Evolutionary conservation across 1,140 invertebrate genomes (phyloP), one percentile per base, ranked within the genome.

Genomic region (Rhysida immarginata): DNA sequence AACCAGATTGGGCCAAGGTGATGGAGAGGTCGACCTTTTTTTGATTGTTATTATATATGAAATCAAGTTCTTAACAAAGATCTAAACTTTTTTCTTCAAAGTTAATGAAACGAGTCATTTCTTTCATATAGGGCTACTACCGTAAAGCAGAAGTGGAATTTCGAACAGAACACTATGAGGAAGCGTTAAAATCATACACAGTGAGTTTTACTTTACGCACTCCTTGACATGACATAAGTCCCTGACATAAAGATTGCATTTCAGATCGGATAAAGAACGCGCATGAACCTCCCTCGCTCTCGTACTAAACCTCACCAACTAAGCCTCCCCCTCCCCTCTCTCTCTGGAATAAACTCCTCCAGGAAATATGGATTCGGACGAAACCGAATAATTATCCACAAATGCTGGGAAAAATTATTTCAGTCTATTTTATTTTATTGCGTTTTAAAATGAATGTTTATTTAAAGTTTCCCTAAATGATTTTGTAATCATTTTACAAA

Each of bases 1-100:
- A 83, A 63, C 84, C 84, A 25, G 75, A 79, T 51, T 88, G 85
- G 84, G 79, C 82, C 14, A 89, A 88, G 77, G 84, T 84, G 50
- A 0, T 35, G 5, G 29, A 35, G 29, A 8, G 5, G 29, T 35
- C 45, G 54, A 25, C 21, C 16, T 58, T 29, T 35, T 23, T 27
- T 59, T 21, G 59, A 61, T 59, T 24, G 13, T 23, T 56, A 51
- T 13, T 57, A 42, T 57, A 44, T 16, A 23, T 58, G 14, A 48
- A 5, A 55, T 58, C 21, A 54, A 2, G 2, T 21, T 14, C 11
- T 54, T 3, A 54, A 16, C 3, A 35, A 16, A 13, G 35, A 16
- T 42, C 43, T 57, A 35, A 35, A 35, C 29, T 8, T 35, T 16
- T 35, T 35, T 35, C 16, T 35, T 16, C 29, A 35, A 8, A 35